These are phyloP conservation scores for Meandrina meandrites DNA, from an alignment of 92 coral and sea anemone genomes.

Conservation along the genomic window DNA sequence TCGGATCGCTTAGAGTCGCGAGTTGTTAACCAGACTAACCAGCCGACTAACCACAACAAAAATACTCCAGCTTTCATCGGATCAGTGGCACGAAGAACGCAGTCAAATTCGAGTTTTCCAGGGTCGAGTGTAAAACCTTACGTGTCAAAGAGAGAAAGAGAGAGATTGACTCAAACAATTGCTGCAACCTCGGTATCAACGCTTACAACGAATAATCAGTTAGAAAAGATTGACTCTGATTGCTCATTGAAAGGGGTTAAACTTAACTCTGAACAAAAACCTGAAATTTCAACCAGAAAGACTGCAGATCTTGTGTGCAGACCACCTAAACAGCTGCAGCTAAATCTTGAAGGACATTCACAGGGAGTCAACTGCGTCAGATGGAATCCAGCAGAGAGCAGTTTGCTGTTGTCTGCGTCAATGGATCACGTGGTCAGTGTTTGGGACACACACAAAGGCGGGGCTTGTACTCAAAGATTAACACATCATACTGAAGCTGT, in stretches of 20 bases:
- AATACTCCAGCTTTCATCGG: neutral
- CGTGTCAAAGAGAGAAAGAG: constrained; percentile 68
- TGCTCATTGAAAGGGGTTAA: neutral
- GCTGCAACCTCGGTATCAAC: neutral
- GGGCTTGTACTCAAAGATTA: constrained; percentile 54
- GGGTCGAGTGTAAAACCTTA: constrained; percentile 39
- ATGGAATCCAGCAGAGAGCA: constrained; percentile 73
- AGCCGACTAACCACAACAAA: neutral
- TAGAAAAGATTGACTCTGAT: neutral
- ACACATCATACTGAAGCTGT: constrained; percentile 80
- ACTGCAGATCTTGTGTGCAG: constrained; percentile 6
- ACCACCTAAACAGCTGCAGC: constrained; percentile 58
- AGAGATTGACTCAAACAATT: constrained; percentile 8
- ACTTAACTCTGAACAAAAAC: neutral
- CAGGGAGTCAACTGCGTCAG: constrained; percentile 72
- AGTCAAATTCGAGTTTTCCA: neutral
- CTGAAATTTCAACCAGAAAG: neutral
- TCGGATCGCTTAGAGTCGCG: neutral
- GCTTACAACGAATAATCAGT: neutral
- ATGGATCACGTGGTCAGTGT: constrained; percentile 81
- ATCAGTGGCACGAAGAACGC: neutral
- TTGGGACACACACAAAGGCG: constrained; percentile 76
- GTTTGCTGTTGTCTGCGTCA: constrained; percentile 84
- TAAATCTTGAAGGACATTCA: constrained; percentile 69
- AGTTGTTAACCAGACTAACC: neutral